phyloP scores from a whole-genome alignment of 2,797 vertebrate species.

The Lutjanus argentimaculatus region DNA sequence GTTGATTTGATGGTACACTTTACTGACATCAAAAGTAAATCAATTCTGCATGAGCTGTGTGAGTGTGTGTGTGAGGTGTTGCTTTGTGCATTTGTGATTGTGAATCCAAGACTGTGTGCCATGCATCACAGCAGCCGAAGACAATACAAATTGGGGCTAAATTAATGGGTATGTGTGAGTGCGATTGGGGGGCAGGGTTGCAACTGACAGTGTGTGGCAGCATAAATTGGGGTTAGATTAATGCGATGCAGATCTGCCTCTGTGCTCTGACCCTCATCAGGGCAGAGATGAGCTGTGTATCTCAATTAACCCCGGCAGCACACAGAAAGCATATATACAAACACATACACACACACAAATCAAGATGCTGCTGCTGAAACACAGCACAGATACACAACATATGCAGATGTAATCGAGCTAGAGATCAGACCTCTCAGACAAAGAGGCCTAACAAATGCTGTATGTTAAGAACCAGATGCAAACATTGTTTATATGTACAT shows the following conservation, averaged over 20 bases:
- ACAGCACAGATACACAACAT: neutral
- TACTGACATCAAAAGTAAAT: conserved; percentile 50
- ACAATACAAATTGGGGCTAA: conserved; percentile 80
- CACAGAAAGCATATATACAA: conserved; percentile 70
- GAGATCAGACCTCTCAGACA: conserved; percentile 3
- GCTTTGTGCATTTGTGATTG: conserved; percentile 29
- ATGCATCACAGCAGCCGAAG: conserved; percentile 72
- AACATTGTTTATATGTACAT: conserved; percentile 3
- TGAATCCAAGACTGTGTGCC: conserved; percentile 48
- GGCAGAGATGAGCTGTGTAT: conserved; percentile 85
- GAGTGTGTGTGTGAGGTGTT: conserved; percentile 18
- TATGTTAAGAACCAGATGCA: conserved; percentile 1
- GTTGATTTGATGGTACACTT: conserved; percentile 38
- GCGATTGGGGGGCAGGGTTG: conserved; percentile 60
- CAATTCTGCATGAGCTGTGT: conserved; percentile 26
- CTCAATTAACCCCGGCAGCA: conserved; percentile 83
- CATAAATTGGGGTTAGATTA: conserved; percentile 86
- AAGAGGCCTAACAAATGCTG: neutral
- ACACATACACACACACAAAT: conserved; percentile 65
- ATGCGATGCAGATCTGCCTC: conserved; percentile 82
- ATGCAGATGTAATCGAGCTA: conserved; percentile 27
- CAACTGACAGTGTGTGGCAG: conserved; percentile 81
- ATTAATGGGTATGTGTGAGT: conserved; percentile 72
- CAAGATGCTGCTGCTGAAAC: conserved; percentile 32
- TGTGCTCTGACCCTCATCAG: conserved; percentile 86